A percentile compares a stretch with the other conserved stretches of the same genome.
Conservation (phyloP, 2,888 invertebrate species). For the Doris montereyensis region DNA sequence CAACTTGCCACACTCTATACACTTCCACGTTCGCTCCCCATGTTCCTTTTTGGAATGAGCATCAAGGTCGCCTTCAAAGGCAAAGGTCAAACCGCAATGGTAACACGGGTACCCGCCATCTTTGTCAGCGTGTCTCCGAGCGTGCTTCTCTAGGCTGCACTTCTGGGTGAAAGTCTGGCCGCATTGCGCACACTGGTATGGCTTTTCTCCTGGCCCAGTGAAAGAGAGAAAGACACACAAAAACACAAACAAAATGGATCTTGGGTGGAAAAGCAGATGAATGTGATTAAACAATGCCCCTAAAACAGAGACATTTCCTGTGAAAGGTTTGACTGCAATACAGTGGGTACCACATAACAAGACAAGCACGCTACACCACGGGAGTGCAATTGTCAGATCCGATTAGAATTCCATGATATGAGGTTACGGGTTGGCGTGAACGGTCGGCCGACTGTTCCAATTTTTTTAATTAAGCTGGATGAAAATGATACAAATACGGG, state of each 20-base stretch:
- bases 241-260: not conserved
- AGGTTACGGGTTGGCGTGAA: no score
- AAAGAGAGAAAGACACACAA: not conserved
- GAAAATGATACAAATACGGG: no score
- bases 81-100: slow-evolving; percentile 35
- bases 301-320: no score
- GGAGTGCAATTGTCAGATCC: no score
- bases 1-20: slow-evolving; percentile 34
- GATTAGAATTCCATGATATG: no score
- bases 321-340: no score
- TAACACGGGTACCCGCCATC: slow-evolving; percentile 29
- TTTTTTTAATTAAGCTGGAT: no score
- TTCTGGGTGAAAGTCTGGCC: slow-evolving; percentile 36
- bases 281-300: no score
- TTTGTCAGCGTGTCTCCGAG: slow-evolving; percentile 26
- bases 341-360: no score
- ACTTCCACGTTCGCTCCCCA: slow-evolving; percentile 16
- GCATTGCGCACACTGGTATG: slow-evolving; percentile 35
- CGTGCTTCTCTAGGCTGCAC: slow-evolving; percentile 40
- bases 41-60: slow-evolving; percentile 22
- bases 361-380: no score
- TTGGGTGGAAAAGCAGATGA: no score
- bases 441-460: no score
- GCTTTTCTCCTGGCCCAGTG: slow-evolving; percentile 31
- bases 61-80: not conserved